A percentile compares a stretch with the other conserved stretches of the same genome.
These are phyloP conservation scores for Philaenus spumarius DNA, from an alignment of 1,140 invertebrate species.

Conservation along the genomic window DNA sequence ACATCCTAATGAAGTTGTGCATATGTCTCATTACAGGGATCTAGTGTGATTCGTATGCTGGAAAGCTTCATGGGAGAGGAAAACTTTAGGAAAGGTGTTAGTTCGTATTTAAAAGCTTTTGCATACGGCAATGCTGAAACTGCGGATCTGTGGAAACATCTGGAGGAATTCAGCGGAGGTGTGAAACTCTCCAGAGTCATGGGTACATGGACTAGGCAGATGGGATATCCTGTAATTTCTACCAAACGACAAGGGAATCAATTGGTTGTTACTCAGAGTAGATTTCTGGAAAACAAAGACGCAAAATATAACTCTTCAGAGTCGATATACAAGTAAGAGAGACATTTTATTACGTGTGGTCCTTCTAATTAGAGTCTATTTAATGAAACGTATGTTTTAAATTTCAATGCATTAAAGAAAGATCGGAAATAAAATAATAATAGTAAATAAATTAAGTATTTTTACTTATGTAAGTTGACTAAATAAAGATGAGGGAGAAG, in stretches of 20 bases:
- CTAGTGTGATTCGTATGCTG: slow-evolving; percentile 84
- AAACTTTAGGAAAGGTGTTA: slow-evolving; percentile 63
- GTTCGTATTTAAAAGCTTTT: slow-evolving; percentile 63
- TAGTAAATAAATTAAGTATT: no score
- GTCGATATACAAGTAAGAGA: slow-evolving; percentile 54
- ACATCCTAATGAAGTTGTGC: no score
- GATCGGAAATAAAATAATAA: no score
- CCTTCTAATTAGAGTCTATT: no score
- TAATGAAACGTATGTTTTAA: no score
- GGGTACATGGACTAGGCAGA: slow-evolving; percentile 90
- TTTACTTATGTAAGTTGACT: no score
- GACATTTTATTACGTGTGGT: no score
- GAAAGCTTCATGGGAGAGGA: slow-evolving; percentile 71
- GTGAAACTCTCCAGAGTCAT: slow-evolving; percentile 54
- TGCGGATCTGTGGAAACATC: slow-evolving; percentile 61
- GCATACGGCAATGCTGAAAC: slow-evolving; percentile 72
- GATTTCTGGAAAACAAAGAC: slow-evolving; percentile 63
- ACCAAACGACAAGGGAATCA: slow-evolving; percentile 47
- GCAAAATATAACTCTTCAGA: slow-evolving; percentile 42
- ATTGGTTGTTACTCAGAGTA: slow-evolving; percentile 58
- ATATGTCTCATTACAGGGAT: slow-evolving; percentile 69
- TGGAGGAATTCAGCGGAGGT: slow-evolving; percentile 43
- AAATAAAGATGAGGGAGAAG: no score
- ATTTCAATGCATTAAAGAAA: no score
- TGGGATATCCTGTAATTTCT: slow-evolving; percentile 79